Conservation (phyloP, 2,797 vertebrate species). For the Danio albolineatus region DNA sequence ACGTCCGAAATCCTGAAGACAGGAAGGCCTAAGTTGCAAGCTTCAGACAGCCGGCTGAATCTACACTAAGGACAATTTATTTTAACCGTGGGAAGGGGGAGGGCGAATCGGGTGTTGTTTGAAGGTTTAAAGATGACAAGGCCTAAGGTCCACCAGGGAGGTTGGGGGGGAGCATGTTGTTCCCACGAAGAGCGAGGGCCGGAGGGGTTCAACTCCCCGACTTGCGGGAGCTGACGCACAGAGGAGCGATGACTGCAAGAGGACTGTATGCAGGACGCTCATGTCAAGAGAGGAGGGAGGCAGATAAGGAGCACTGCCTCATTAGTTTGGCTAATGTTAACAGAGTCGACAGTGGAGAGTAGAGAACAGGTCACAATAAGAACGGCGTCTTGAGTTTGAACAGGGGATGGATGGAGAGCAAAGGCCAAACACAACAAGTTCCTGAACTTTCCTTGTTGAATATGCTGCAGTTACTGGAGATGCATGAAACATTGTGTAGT, state of each 20-base stretch:
- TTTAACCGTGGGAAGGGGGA: conserved; percentile 71
- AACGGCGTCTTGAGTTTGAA: conserved; percentile 43
- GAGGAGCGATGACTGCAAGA: conserved; percentile 57
- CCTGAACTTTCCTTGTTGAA: conserved; percentile 43
- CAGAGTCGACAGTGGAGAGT: conserved; percentile 55
- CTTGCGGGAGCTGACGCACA: conserved; percentile 55
- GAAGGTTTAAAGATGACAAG: conserved; percentile 81
- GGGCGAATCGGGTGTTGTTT: conserved; percentile 72
- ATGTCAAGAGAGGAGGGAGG: conserved; percentile 57
- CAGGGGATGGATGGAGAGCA: conserved; percentile 41
- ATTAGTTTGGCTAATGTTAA: conserved; percentile 65
- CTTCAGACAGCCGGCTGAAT: conserved; percentile 72
- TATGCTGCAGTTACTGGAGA: neutral
- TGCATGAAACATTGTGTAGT: neutral
- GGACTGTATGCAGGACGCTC: conserved; percentile 44
- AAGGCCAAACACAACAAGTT: conserved; percentile 58
- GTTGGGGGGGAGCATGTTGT: conserved; percentile 68
- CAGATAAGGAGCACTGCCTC: conserved; percentile 58
- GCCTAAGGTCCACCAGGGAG: conserved; percentile 73
- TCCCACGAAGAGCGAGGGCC: conserved; percentile 65
- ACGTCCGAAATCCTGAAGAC: conserved; percentile 72
- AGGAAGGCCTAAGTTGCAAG: conserved; percentile 75
- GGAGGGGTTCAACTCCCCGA: conserved; percentile 57
- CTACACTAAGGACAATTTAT: conserved; percentile 80
- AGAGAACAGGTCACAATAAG: conserved; percentile 50